A percentile compares a stretch with the other conserved stretches of the same genome.
These are phyloP conservation scores for Apostichopus parvimensis DNA, from an alignment of 35 echinoderm and acorn worm genomes.

Conservation along the genomic window DNA sequence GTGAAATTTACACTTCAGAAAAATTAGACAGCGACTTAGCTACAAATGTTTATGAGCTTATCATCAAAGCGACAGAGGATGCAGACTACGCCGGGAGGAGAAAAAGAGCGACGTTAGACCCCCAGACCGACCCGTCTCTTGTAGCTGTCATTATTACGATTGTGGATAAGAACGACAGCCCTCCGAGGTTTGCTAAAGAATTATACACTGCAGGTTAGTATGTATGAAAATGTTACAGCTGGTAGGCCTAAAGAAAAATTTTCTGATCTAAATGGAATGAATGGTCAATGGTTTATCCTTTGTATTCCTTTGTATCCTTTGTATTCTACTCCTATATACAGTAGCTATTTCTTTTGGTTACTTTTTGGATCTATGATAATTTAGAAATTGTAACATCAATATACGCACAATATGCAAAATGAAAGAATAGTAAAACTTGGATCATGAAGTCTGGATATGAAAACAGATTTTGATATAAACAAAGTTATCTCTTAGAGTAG, in stretches of 20 bases:
- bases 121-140: background rate
- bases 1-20: background rate
- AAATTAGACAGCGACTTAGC: background rate
- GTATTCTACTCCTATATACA: no score
- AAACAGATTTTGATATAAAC: no score
- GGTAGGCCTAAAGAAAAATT: no score
- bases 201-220: slow-evolving; percentile 32
- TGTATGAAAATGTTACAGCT: background rate
- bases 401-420: background rate
- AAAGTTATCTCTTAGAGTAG: no score
- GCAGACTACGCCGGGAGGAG: background rate
- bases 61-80: slow-evolving; percentile 26
- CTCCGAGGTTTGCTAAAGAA: background rate
- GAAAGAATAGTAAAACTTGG: no score
- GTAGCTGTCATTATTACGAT: background rate
- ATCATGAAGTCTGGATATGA: no score
- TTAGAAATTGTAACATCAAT: background rate
- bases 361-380: no score
- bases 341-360: no score
- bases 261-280: no score
- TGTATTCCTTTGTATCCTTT: no score
- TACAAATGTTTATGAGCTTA: background rate
- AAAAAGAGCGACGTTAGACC: background rate
- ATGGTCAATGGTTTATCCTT: no score
- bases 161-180: slow-evolving; percentile 23